Evolutionary conservation across 2,888 invertebrate genomes (phyloP).

Genomic region (Orchestes rusci): DNA sequence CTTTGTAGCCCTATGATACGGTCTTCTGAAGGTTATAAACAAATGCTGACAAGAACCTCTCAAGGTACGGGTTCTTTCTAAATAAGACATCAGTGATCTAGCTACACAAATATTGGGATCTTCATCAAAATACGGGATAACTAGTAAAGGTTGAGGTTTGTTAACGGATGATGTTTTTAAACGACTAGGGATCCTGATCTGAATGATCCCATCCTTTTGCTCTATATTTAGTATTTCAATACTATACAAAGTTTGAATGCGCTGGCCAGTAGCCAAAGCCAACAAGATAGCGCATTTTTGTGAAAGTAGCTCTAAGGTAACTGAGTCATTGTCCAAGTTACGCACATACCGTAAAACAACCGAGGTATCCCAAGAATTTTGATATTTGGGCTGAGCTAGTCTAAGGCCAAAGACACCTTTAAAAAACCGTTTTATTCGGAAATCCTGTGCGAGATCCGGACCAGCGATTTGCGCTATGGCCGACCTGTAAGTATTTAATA

Average conservation of each 20-base stretch:
- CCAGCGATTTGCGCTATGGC: background rate
- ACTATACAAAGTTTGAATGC: too few relatives aligned
- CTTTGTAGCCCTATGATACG: background rate
- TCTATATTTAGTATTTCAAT: too few relatives aligned
- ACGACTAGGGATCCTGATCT: background rate
- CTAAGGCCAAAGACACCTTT: background rate
- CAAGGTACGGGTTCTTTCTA: too few relatives aligned
- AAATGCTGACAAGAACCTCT: background rate
- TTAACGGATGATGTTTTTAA: background rate
- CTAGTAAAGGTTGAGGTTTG: too few relatives aligned
- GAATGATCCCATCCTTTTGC: background rate
- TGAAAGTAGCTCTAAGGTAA: too few relatives aligned
- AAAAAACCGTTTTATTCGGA: conserved; percentile 1
- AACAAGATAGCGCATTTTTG: too few relatives aligned
- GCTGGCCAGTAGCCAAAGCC: conserved; percentile 1
- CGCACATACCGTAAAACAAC: too few relatives aligned
- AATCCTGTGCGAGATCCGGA: background rate
- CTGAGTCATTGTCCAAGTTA: too few relatives aligned
- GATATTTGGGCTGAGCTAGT: background rate
- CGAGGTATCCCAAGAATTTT: too few relatives aligned
- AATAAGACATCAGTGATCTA: background rate
- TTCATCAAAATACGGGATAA: too few relatives aligned
- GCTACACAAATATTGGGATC: background rate
- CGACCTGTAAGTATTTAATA: background rate
- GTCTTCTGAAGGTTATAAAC: background rate